phyloP scores from a whole-genome alignment of 2,113 vertebrate species.

The Micromys minutus region DNA sequence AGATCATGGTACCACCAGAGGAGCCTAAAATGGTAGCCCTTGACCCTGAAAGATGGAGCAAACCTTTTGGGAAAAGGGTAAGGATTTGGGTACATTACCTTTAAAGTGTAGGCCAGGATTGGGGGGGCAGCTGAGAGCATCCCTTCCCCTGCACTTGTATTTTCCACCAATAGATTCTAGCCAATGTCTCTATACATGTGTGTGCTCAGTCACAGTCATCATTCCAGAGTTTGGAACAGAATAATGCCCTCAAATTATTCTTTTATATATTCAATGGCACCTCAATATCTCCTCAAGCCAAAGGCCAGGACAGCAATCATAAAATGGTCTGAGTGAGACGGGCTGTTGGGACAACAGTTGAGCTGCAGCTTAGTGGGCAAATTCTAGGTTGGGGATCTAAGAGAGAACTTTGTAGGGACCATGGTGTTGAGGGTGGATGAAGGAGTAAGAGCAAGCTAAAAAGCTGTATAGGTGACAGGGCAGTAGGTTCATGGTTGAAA shows the following conservation, averaged over 20 bases:
- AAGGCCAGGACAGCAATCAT: neutral
- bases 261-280: neutral
- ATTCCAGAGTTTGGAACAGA: neutral
- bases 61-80: neutral
- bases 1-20: neutral
- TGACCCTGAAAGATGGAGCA: neutral
- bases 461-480: no score
- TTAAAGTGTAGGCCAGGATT: neutral
- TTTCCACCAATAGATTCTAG: neutral
- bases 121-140: neutral
- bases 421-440: neutral
- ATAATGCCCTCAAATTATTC: neutral
- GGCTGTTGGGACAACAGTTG: neutral
- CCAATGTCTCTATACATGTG: neutral
- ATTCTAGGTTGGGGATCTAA: neutral
- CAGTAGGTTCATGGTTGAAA: neutral
- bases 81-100: neutral
- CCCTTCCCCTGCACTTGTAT: neutral
- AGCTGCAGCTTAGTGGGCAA: neutral
- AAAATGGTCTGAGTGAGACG: rapidly evolving
- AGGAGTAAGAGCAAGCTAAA: neutral
- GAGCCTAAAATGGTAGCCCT: neutral
- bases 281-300: neutral
- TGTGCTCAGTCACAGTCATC: neutral
- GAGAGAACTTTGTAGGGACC: neutral